Evolutionary conservation across 2,888 invertebrate genomes (phyloP), one percentile per base, ranked within the genome.

Genomic region (Anthrax anthrax): DNA sequence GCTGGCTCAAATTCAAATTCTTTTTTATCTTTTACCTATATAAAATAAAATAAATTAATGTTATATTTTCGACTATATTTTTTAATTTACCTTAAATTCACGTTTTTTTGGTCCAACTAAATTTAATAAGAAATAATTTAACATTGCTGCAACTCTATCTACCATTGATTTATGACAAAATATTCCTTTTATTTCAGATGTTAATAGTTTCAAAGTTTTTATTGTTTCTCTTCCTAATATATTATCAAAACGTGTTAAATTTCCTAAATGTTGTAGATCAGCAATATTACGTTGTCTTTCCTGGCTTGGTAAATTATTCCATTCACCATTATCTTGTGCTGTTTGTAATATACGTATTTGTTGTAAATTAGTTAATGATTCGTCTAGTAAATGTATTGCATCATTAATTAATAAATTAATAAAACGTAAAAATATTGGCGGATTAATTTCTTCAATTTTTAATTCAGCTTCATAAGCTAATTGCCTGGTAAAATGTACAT

Each of bases 351-450:
- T 85, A 47, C 84, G 78, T 48, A 95, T 77, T 64, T 90, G 86
- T 43, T 86, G 81, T 84, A 95, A 87, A 62, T 89, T 88, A 4
- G 82, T 75, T 14, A 90, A 72, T 0, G 92, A 91, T 63, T 96
- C 95, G 63, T 95, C 94, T 52, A 98, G 67, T 14, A 98, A 72
- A 63, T 88, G 97, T 34, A 95, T 94, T 46, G 95, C 94, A 71
- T 98, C 97, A 62, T 98, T 98, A 65, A 97, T 94, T 16, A 98
- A 72, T 52, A 98, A 75, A 72, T 98, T 98, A 36, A 96, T 81
- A 62, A 98, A 98, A 42, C 94, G 78, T 40, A 97, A 72, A 69
- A 96, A 97, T 50, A 95, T 65, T 2, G 95, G 96, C 6, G 94
- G 89, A 51, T 83, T 81, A 2, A 87, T 83, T 1, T 85, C 87